Percentiles rank a stretch among this genome's conserved stretches.
Conservation (phyloP, 2,113 vertebrate genomes). For the Mirounga angustirostris region DNA sequence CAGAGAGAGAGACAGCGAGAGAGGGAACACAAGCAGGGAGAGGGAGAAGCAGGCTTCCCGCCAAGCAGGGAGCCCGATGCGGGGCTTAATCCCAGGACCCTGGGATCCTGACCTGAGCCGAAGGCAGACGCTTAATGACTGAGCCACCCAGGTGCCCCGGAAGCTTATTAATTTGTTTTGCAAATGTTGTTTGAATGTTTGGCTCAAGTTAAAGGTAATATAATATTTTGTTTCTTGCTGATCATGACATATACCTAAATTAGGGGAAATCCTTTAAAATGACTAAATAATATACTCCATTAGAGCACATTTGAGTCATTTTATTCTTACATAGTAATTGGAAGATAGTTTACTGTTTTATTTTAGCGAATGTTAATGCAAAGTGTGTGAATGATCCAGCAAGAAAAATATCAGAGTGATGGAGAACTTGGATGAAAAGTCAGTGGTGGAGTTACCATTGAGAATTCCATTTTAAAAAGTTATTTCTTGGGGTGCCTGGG, state of each 20-base stretch:
- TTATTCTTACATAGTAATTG: not conserved
- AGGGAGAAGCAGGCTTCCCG: too few relatives aligned
- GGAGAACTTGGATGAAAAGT: not conserved
- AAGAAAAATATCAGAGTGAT: not conserved
- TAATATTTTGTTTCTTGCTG: not conserved
- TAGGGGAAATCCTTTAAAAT: not conserved
- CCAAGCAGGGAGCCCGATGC: too few relatives aligned
- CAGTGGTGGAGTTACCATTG: not conserved
- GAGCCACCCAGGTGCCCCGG: too few relatives aligned
- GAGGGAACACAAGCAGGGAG: too few relatives aligned
- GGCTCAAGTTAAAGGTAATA: not conserved
- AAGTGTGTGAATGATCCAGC: not conserved
- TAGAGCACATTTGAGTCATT: not conserved
- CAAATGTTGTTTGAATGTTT: not conserved
- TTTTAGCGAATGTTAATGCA: not conserved
- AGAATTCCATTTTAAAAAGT: conserved; percentile 3
- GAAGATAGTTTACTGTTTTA: not conserved
- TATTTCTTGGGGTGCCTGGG: too few relatives aligned
- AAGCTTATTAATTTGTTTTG: not conserved
- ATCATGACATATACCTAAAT: not conserved
- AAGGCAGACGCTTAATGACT: too few relatives aligned
- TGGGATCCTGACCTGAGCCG: too few relatives aligned
- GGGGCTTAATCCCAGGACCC: too few relatives aligned
- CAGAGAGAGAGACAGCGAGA: too few relatives aligned
- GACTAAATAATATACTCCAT: not conserved